phyloP scores from a whole-genome alignment of 1,140 invertebrate genomes.

The Zophobas atratus region DNA sequence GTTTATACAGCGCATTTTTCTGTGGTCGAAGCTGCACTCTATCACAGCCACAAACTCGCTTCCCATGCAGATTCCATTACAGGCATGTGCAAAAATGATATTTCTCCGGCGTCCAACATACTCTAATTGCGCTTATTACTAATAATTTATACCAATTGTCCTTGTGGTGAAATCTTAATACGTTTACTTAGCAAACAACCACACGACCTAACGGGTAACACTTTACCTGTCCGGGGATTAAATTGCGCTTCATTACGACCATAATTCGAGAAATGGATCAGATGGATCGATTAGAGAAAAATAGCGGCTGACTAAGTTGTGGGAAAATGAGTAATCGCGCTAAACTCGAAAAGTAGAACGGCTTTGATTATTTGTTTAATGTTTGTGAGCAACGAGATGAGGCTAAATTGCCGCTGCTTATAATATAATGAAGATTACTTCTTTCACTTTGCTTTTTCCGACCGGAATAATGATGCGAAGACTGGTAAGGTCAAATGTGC shows the following conservation, averaged over 20 bases:
- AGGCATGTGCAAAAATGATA: constrained; percentile 21
- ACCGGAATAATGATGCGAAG: no score
- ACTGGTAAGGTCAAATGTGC: no score
- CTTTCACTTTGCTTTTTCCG: no score
- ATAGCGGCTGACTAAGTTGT: no score
- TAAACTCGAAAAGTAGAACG: no score
- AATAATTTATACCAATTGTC: constrained; percentile 17
- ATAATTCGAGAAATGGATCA: no score
- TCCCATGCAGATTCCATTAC: constrained; percentile 44
- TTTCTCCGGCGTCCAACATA: constrained; percentile 2
- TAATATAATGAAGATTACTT: no score
- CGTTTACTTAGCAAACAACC: neutral
- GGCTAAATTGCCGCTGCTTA: no score
- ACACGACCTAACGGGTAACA: constrained; percentile 7
- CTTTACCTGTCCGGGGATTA: constrained; percentile 8
- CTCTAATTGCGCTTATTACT: constrained; percentile 20
- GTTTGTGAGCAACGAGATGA: no score
- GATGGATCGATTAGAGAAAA: no score
- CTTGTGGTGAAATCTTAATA: constrained; percentile 18
- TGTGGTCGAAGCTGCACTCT: neutral
- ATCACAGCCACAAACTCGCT: constrained; percentile 31
- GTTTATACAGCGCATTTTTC: neutral
- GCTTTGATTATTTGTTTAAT: no score
- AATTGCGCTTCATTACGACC: neutral
- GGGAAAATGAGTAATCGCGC: no score